Conservation (phyloP, 2,113 vertebrate species). For the Cygnus buccinator region DNA sequence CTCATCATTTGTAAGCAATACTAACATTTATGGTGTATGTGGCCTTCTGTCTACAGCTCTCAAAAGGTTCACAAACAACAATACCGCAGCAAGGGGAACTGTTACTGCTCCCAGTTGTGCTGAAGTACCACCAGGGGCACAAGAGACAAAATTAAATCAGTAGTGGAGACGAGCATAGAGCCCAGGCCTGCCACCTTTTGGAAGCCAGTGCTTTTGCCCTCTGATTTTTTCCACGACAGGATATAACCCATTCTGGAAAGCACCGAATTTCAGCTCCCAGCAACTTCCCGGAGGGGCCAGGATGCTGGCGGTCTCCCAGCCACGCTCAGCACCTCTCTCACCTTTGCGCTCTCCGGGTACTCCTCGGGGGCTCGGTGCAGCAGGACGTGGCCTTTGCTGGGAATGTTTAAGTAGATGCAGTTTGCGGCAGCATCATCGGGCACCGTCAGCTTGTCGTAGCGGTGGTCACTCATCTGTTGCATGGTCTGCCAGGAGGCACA, state of each 20-base stretch:
- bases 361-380: slow-evolving; percentile 88
- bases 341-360: slow-evolving; percentile 92
- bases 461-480: slow-evolving; percentile 97
- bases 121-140: background rate
- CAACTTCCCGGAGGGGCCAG: rapidly evolving
- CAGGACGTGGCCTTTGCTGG: slow-evolving; percentile 90
- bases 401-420: slow-evolving; percentile 93
- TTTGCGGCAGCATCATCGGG: slow-evolving; percentile 92
- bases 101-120: background rate
- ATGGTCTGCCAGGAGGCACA: slow-evolving; percentile 84
- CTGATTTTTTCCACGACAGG: background rate
- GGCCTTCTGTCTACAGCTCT: background rate
- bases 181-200: background rate
- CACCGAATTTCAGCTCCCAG: background rate
- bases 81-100: background rate
- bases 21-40: rapidly evolving
- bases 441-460: slow-evolving; percentile 94
- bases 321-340: background rate
- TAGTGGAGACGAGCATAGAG: background rate
- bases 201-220: background rate
- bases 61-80: background rate
- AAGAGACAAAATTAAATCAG: background rate
- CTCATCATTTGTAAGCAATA: background rate
- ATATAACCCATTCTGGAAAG: background rate
- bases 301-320: background rate